Conservation (phyloP, 1,140 invertebrate species). For the Venustaconcha ellipsiformis region DNA sequence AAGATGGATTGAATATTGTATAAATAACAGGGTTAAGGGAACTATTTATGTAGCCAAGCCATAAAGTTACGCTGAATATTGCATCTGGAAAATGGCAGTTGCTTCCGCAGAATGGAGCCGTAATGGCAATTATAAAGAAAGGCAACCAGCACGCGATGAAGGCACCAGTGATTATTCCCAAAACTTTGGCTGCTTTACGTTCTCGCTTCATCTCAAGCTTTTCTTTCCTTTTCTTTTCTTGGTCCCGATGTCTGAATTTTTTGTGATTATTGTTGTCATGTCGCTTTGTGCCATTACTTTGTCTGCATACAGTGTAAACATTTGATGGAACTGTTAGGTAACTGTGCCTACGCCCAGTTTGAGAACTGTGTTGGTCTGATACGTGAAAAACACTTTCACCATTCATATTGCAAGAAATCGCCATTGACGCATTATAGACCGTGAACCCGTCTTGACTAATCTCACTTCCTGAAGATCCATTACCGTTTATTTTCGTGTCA, state of each 20-base stretch:
- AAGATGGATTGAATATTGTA: slow-evolving; percentile 69
- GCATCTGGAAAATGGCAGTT: slow-evolving; percentile 59
- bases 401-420: slow-evolving; percentile 34
- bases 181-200: slow-evolving; percentile 69
- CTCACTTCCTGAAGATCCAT: slow-evolving; percentile 55
- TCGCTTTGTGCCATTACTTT: slow-evolving; percentile 23
- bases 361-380: slow-evolving; percentile 27
- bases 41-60: slow-evolving; percentile 68
- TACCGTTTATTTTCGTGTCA: slow-evolving; percentile 34
- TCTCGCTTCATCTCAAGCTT: slow-evolving; percentile 70
- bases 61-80: slow-evolving; percentile 64
- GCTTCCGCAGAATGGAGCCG: slow-evolving; percentile 56
- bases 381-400: slow-evolving; percentile 26
- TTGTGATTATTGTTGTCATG: slow-evolving; percentile 49
- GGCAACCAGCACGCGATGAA: slow-evolving; percentile 69
- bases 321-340: background rate
- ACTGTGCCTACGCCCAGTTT: background rate
- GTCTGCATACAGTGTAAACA: slow-evolving; percentile 20
- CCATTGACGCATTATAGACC: slow-evolving; percentile 47
- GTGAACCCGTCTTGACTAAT: slow-evolving; percentile 55
- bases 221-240: slow-evolving; percentile 58
- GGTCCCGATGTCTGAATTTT: slow-evolving; percentile 40
- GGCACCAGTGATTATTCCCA: slow-evolving; percentile 70
- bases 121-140: slow-evolving; percentile 66
- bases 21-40: slow-evolving; percentile 68